Base-by-base conservation (phyloP, 2,113 vertebrate species). In the Calyptommatus sinebrachiatus region DNA sequence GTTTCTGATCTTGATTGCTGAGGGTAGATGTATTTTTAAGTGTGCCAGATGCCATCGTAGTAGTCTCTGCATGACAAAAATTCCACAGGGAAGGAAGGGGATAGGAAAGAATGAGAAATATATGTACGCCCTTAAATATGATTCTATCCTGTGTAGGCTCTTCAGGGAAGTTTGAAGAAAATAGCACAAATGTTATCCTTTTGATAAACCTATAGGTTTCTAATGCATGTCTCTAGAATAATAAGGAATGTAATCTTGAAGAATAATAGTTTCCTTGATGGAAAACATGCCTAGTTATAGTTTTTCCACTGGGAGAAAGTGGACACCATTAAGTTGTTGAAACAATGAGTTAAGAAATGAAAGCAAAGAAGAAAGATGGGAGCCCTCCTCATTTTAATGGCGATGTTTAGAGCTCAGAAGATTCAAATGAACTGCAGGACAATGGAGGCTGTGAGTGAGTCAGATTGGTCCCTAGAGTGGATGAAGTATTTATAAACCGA, bases 261-360 rank as follows among this genome's bases (percentile, higher is more conserved):
- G 28, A 1, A 0, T 0, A 0, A 68, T 77, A 63, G 61, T 41
- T 60, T 1, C 0, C 0, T 2, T 0, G 7, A 11, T 10, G 21
- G 35, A 41, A n/a, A 71, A n/a, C 0, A 0, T 70, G 46, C 73
- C 66, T 77, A 41, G n/a, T 83, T n/a, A n/a, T n/a, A n/a, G n/a
- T n/a, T n/a, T n/a, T n/a, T n/a, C n/a, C n/a, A n/a, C n/a, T n/a
- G n/a, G n/a, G n/a, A n/a, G n/a, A n/a, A n/a, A n/a, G n/a, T n/a
- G n/a, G n/a, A n/a, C n/a, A n/a, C n/a, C n/a, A 0, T 70, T 35
- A 4, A 69, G 74, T 29, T 68, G 21, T 46, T 62, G 63, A 7
- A 41, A 24, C 0, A 0, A 14, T 3, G 0, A 0, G 26, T 22
- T 61, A 60, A 48, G 65, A 65, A 21, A 20, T 24, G 9, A 46